A percentile compares a stretch with the other conserved stretches of the same genome.
Conservation (phyloP, 2,113 vertebrate species). For the Colius striatus region DNA sequence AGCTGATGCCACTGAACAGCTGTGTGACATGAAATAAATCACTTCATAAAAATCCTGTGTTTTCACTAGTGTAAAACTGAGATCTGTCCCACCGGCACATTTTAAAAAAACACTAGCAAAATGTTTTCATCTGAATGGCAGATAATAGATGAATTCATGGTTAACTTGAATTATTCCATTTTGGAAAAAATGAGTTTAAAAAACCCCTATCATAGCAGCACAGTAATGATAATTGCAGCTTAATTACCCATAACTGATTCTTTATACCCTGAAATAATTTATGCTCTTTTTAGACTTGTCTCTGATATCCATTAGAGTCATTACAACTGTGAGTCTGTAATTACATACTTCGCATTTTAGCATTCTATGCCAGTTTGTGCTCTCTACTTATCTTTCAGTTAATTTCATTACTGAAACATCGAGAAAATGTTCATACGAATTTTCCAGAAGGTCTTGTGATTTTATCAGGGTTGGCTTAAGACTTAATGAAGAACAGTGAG, state of each 20-base stretch:
- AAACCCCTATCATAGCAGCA: constrained; percentile 12
- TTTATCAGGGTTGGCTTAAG: neutral
- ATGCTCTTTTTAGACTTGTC: constrained; percentile 44
- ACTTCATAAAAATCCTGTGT: neutral
- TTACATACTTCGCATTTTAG: constrained; percentile 58
- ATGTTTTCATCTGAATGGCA: constrained; percentile 43
- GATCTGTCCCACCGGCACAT: neutral
- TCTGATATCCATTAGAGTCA: constrained; percentile 59
- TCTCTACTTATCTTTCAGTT: constrained; percentile 41
- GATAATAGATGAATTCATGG: constrained; percentile 15
- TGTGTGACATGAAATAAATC: neutral
- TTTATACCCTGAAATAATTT: constrained; percentile 60
- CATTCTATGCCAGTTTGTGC: neutral
- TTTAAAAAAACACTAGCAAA: constrained; percentile 43
- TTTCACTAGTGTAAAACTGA: neutral
- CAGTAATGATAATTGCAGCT: constrained; percentile 56
- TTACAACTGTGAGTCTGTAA: constrained; percentile 52
- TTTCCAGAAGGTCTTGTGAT: neutral
- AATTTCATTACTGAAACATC: constrained; percentile 14
- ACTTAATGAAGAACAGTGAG: neutral
- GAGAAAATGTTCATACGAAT: neutral
- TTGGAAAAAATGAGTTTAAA: constrained; percentile 26
- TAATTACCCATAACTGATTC: constrained; percentile 63
- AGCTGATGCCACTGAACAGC: neutral
- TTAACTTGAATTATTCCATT: constrained; percentile 23